Evolutionary conservation across 2,797 vertebrate genomes (phyloP).

Genomic region (Scyliorhinus canicula): DNA sequence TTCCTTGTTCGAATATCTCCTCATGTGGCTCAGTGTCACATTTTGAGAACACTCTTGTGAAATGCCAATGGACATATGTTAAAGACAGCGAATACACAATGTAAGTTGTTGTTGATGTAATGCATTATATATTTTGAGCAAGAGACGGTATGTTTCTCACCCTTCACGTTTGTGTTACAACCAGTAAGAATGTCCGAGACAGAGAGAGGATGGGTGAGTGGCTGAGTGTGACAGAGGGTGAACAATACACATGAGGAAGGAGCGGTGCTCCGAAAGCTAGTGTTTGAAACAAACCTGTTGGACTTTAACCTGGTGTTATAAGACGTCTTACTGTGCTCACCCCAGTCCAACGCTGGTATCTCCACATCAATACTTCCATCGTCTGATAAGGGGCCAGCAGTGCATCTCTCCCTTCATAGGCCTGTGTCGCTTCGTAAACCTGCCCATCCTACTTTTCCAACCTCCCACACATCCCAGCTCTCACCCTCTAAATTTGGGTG

Average conservation of each 20-base stretch:
- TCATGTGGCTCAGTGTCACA: background rate
- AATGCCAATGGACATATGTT: background rate
- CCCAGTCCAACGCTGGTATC: no score
- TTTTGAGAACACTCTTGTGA: background rate
- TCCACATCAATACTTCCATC: background rate
- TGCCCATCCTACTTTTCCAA: background rate
- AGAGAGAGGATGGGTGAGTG: no score
- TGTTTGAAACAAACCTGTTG: no score
- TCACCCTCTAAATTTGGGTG: background rate
- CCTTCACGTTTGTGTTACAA: background rate
- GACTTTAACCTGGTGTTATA: no score
- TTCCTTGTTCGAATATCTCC: background rate
- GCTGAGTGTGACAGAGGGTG: no score
- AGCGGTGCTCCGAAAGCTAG: no score
- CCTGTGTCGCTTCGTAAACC: background rate
- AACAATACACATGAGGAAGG: no score
- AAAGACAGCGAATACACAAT: background rate
- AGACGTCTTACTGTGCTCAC: no score
- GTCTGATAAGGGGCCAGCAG: background rate
- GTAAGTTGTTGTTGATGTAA: background rate
- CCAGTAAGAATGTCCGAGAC: background rate
- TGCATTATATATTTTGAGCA: background rate
- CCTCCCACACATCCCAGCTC: no score
- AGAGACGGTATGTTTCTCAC: background rate
- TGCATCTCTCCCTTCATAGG: background rate